Conservation (phyloP, 2,113 vertebrate genomes). For the Semnornis frantzii region DNA sequence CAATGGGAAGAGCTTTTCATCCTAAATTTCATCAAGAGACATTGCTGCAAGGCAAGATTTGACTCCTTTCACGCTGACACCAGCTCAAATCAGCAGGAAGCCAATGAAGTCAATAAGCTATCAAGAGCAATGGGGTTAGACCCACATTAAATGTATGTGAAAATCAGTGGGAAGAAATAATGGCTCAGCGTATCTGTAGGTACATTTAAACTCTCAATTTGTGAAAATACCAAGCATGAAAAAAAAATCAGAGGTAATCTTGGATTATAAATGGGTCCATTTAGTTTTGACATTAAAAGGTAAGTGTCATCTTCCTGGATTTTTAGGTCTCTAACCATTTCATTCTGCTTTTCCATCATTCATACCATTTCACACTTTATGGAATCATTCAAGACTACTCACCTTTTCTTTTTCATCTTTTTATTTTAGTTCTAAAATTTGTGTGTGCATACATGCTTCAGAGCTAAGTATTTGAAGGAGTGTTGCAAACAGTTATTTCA, state of each 20-base stretch:
- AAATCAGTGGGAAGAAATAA: not conserved
- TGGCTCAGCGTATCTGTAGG: not conserved
- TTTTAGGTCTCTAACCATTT: not conserved
- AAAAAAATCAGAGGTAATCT: slow-evolving; percentile 44
- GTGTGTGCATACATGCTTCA: not conserved
- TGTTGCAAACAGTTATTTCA: slow-evolving; percentile 57
- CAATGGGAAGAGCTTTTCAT: not conserved
- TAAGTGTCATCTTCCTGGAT: slow-evolving; percentile 17
- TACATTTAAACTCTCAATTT: not conserved
- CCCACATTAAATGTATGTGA: not conserved
- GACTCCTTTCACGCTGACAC: not conserved
- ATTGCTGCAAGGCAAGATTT: accelerated
- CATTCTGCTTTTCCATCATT: slow-evolving; percentile 44
- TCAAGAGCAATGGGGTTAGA: not conserved
- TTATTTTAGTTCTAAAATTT: slow-evolving; percentile 37
- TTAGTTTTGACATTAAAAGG: slow-evolving; percentile 57
- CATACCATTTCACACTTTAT: slow-evolving; percentile 7
- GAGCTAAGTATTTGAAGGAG: slow-evolving; percentile 51
- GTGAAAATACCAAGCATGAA: not conserved
- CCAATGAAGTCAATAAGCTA: not conserved
- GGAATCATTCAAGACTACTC: slow-evolving; percentile 4
- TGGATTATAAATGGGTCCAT: not conserved
- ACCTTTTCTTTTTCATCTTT: slow-evolving; percentile 48
- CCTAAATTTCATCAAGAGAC: not conserved
- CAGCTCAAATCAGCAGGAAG: not conserved